Evolutionary conservation across 2,113 vertebrate species (phyloP), one percentile per base, ranked within the genome.

Genomic region (Salvator merianae): DNA sequence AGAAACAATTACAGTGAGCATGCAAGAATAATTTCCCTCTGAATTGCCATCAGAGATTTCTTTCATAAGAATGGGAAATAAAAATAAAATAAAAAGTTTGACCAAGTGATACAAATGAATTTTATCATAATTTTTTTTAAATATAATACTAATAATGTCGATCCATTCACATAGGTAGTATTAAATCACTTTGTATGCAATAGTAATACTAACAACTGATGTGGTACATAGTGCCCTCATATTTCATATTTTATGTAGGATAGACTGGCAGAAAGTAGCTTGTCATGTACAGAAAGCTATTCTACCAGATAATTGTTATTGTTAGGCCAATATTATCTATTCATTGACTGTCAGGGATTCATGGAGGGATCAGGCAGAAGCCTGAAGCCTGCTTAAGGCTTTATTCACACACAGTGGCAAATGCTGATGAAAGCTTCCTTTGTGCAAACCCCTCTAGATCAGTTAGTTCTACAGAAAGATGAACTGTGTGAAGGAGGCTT

Each of bases 1-100:
- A 95, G 94, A 93, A 96, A 93, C 92, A 95, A 95, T 95, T 96
- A 96, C 93, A 93, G 91, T 91, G 83, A 93, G 80, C 92, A 94
- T 50, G 92, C 93, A 95, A 95, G 93, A 95, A 92, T 93, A 93
- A 94, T 94, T 95, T 92, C 88, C 85, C 59, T 77, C 68, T 87
- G 89, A 92, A 84, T 63, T 77, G 81, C 59, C n/a, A 82, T 88
- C 91, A 78, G 86, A 91, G 90, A 87, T 90, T 89, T 95, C 90
- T 62, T 63, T 90, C 92, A 93, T 76, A 91, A 81, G 72, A 40
- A 88, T 87, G 82, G 84, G 71, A 88, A 74, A 2, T 53, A 14
- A 53, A 88, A 82, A n/a, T n/a, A n/a, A n/a, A n/a, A n/a, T n/a
- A n/a, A 62, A 93, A 90, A 80, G 79, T 89, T 86, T 89, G 84